phyloP scores from a whole-genome alignment of 2,888 invertebrate genomes.

The Tolmerus cingulatus region DNA sequence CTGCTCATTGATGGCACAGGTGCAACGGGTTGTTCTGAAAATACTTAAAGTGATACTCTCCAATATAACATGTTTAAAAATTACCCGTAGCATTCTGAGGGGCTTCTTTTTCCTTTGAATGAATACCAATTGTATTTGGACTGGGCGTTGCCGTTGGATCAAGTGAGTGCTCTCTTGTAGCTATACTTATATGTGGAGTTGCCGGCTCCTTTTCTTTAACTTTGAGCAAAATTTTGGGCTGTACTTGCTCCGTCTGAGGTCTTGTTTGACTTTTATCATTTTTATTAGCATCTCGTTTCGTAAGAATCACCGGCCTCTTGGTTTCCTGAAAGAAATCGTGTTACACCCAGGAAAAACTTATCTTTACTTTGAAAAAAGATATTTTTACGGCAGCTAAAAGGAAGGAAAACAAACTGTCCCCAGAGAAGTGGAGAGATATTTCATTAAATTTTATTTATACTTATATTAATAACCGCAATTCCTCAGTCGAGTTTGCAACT shows the following conservation, averaged over 20 bases:
- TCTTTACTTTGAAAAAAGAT: too few relatives aligned
- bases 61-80: background rate
- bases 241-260: constrained; percentile 49
- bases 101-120: constrained; percentile 49
- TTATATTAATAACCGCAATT: too few relatives aligned
- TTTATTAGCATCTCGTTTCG: constrained; percentile 53
- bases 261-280: constrained; percentile 39
- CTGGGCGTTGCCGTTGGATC: constrained; percentile 41
- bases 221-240: constrained; percentile 61
- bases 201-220: constrained; percentile 52
- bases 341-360: too few relatives aligned
- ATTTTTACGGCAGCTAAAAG: too few relatives aligned
- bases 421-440: too few relatives aligned
- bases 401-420: too few relatives aligned
- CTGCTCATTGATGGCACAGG: constrained; percentile 58
- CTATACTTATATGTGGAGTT: constrained; percentile 55
- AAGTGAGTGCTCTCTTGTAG: constrained; percentile 50
- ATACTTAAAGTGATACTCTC: background rate
- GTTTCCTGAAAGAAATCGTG: constrained; percentile 48
- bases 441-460: too few relatives aligned
- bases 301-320: constrained; percentile 56
- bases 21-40: constrained; percentile 37
- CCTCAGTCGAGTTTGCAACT: too few relatives aligned
- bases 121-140: constrained; percentile 44
- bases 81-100: constrained; percentile 3